A percentile compares a stretch with the other conserved stretches of the same genome.
phyloP scores from a whole-genome alignment of 2,113 vertebrate species.

The Trogon surrucura region DNA sequence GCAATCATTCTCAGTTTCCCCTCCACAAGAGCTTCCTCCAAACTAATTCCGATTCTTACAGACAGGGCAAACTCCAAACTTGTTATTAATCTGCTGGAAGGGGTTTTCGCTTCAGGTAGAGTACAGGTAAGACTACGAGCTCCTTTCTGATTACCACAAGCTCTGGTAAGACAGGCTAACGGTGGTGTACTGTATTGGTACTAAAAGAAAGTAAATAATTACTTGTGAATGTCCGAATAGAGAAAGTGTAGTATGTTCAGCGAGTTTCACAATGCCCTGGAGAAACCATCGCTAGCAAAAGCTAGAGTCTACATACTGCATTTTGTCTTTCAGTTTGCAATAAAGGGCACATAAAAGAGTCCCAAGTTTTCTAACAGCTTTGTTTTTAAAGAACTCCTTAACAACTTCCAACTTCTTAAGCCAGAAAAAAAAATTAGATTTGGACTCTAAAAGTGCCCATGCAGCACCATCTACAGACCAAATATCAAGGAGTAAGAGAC shows the following conservation, averaged over 20 bases:
- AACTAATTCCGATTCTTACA: not conserved
- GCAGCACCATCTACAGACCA: slow-evolving; percentile 15
- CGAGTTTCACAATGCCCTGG: not conserved
- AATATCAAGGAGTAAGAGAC: not conserved
- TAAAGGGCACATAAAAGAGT: not conserved
- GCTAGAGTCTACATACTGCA: not conserved
- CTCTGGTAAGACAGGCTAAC: not conserved
- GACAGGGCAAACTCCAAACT: not conserved
- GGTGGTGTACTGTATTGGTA: not conserved
- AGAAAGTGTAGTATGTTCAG: not conserved
- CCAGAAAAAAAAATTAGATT: not conserved
- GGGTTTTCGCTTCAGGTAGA: not conserved
- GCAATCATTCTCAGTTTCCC: not conserved
- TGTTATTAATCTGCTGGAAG: not conserved
- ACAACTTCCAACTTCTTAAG: not conserved
- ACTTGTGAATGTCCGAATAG: not conserved
- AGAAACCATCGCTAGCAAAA: not conserved
- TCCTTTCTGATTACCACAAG: not conserved
- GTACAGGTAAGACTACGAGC: not conserved
- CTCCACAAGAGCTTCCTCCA: not conserved
- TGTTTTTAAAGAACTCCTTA: not conserved
- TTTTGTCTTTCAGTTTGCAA: not conserved
- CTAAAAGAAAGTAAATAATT: not conserved
- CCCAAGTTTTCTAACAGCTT: not conserved
- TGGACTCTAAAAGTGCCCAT: not conserved